Base-by-base conservation (phyloP, 2,113 vertebrate species). In the Halichoeres trimaculatus region DNA sequence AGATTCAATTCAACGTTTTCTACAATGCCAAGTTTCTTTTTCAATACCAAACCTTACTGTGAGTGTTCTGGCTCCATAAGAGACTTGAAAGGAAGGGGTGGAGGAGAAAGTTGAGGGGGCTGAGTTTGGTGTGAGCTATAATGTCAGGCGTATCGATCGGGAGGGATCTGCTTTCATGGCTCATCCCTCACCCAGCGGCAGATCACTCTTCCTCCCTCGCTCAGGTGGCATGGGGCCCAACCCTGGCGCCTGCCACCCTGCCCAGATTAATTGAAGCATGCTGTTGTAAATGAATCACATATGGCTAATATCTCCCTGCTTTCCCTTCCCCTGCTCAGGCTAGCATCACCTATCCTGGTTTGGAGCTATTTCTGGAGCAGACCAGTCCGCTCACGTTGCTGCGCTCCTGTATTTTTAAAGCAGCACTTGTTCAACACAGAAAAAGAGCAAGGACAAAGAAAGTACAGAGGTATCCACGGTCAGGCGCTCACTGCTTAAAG, bases 271-370 rank as follows among this genome's bases (percentile, higher is more conserved):
- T 90, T 88, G 90, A 90, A 85, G 90, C 88, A 88, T 89, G 81
- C 77, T 78, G 78, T 76, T 90, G 80, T 83, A 91, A 91, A 94
- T 91, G 75, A 90, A 90, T 88, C 88, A 83, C 91, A 90, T 85
- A 92, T 90, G 91, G 90, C 84, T 88, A 87, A 90, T 89, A 90
- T 82, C 66, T 14, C 68, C 67, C 70, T 69, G 13, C 73, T 45
- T 72, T 17, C 59, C 71, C 59, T 70, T 62, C 51, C 50, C 40
- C 45, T 8, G 65, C 17, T n/a, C 61, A 54, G 13, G 43, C 63
- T 8, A 63, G 50, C 72, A 1, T 84, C 79, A 79, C 83, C 77
- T 70, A 67, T 67, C 68, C 50, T 58, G 41, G 22, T 74, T 76
- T 59, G 47, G 66, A 74, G 80, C 70, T 76, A 85, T 81, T 81